These are phyloP conservation scores for Montipora capricornis DNA, from an alignment of 64 coral and sea anemone genomes.

Conservation along the genomic window DNA sequence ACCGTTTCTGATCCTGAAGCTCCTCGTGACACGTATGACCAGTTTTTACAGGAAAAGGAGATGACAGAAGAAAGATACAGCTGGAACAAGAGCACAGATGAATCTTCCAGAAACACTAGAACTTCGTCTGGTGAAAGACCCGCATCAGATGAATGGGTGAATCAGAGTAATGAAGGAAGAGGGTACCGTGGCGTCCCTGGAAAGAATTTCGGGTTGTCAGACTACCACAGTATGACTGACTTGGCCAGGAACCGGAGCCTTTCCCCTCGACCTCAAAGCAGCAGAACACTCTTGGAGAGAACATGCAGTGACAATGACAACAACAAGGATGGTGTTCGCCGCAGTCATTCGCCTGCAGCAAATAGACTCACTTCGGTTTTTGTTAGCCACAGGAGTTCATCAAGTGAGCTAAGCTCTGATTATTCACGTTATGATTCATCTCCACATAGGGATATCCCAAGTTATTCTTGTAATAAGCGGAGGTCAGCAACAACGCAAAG, in stretches of 20 bases:
- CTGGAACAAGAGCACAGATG: not conserved
- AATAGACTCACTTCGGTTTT: not conserved
- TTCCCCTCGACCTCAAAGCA: not conserved
- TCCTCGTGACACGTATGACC: not conserved
- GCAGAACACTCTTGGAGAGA: not conserved
- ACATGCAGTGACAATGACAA: not conserved
- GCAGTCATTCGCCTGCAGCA: not conserved
- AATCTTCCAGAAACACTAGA: not conserved
- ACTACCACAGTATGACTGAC: not conserved
- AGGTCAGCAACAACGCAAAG: not conserved
- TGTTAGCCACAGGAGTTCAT: not conserved
- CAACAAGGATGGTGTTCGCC: not conserved
- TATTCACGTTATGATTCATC: slow-evolving; percentile 1
- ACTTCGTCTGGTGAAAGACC: not conserved
- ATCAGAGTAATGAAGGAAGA: not conserved
- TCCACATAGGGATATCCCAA: not conserved
- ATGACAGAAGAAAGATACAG: not conserved
- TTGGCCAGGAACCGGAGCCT: not conserved
- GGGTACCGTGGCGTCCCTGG: not conserved
- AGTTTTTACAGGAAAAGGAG: not conserved
- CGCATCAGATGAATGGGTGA: slow-evolving; percentile 31
- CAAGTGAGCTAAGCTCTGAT: not conserved
- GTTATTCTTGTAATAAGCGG: not conserved
- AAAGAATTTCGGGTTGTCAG: not conserved
- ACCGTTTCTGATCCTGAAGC: not conserved